A percentile compares a stretch with the other conserved stretches of the same genome.
Evolutionary conservation across 2,888 invertebrate species (phyloP).

Genomic region (Trimorus sp.): DNA sequence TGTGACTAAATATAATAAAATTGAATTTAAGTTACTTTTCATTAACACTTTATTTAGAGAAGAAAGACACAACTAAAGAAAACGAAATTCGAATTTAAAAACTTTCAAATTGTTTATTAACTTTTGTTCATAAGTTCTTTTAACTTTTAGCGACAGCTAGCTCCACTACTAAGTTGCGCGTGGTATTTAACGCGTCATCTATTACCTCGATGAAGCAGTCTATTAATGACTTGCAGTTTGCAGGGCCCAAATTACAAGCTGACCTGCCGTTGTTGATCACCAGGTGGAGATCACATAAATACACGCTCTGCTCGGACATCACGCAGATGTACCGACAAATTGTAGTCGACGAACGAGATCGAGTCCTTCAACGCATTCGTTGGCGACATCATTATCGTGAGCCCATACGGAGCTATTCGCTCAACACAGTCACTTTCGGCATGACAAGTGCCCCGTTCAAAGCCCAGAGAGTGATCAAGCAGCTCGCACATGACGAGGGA

Average conservation of each 20-base stretch:
- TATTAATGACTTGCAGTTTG: neutral
- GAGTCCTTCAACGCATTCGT: constrained; percentile 6
- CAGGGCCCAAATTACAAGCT: constrained; percentile 8
- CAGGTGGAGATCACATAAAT: neutral
- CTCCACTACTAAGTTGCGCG: constrained; percentile 3
- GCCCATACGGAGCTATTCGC: neutral
- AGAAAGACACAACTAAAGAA: no score
- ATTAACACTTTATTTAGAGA: no score
- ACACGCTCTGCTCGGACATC: constrained; percentile 11
- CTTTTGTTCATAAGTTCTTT: no score
- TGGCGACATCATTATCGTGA: neutral
- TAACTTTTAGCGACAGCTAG: no score
- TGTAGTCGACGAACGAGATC: neutral
- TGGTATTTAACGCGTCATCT: constrained; percentile 22
- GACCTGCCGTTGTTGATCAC: neutral
- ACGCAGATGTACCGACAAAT: constrained; percentile 23
- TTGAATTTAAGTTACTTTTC: no score
- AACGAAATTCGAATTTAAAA: no score
- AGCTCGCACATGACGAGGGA: neutral
- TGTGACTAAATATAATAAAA: no score
- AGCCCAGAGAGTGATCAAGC: neutral
- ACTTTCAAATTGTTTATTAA: no score
- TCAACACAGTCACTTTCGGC: no score
- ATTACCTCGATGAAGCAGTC: neutral
- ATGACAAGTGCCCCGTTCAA: neutral